A percentile compares a stretch with the other conserved stretches of the same genome.
Evolutionary conservation across 2,888 invertebrate species (phyloP).

Genomic region (Mantis religiosa): DNA sequence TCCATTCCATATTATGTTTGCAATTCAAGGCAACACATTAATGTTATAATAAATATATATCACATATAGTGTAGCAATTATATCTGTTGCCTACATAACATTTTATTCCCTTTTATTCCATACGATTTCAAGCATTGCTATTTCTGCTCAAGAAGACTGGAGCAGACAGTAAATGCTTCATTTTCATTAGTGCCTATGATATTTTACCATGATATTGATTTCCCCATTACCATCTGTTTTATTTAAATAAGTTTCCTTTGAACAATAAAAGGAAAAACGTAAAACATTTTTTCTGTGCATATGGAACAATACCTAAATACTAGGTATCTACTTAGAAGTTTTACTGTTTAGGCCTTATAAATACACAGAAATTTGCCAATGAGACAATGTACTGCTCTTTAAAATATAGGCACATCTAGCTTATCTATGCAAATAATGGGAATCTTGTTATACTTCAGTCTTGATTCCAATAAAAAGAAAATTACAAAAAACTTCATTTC

Average conservation of each 20-base stretch:
- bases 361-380: neutral
- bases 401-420: neutral
- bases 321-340: neutral
- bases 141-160: neutral
- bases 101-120: neutral
- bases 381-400: neutral
- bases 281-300: neutral
- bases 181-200: neutral
- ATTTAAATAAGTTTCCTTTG: neutral
- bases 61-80: neutral
- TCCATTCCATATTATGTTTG: neutral
- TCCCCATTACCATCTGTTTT: neutral
- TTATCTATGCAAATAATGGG: neutral
- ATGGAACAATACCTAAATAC: neutral
- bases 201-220: neutral
- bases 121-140: neutral
- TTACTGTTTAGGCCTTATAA: neutral
- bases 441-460: neutral
- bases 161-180: neutral
- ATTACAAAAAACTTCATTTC: neutral
- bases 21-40: neutral
- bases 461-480: neutral
- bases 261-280: neutral
- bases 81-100: neutral
- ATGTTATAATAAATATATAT: neutral